These are phyloP conservation scores for Hirtodrosophila cameraria DNA, from an alignment of 2,888 invertebrate genomes.

Conservation along the genomic window DNA sequence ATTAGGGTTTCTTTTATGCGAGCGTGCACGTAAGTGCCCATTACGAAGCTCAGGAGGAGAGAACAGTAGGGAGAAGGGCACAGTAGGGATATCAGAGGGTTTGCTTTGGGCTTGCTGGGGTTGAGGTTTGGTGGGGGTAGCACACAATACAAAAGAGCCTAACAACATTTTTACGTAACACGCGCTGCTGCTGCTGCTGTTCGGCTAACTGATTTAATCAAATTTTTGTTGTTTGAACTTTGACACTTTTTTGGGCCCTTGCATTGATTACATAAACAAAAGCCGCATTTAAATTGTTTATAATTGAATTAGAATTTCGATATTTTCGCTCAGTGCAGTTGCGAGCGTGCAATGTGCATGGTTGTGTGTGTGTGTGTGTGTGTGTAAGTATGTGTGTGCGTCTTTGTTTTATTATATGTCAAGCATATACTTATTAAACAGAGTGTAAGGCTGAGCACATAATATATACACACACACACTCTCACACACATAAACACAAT, in stretches of 20 bases:
- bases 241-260: slow-evolving; percentile 38
- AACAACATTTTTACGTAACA: slow-evolving; percentile 67
- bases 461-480: slow-evolving; percentile 15
- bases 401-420: slow-evolving; percentile 29
- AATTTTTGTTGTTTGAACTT: slow-evolving; percentile 47
- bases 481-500: not conserved
- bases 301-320: slow-evolving; percentile 65
- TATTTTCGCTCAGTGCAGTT: slow-evolving; percentile 22
- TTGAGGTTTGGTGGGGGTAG: slow-evolving; percentile 1
- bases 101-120: not conserved
- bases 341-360: not conserved
- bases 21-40: slow-evolving; percentile 77
- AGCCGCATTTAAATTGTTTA: slow-evolving; percentile 50
- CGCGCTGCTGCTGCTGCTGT: too few relatives aligned
- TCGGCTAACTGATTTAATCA: slow-evolving; percentile 62
- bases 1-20: slow-evolving; percentile 78
- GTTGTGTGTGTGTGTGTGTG: slow-evolving; percentile 3
- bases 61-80: slow-evolving; percentile 3
- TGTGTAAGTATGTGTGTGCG: slow-evolving; percentile 1
- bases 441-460: slow-evolving; percentile 24
- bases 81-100: not conserved
- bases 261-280: slow-evolving; percentile 62
- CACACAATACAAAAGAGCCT: slow-evolving; percentile 15
- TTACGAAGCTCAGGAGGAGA: slow-evolving; percentile 31
- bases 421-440: slow-evolving; percentile 15